Evolutionary conservation across 2,113 vertebrate species (phyloP).

Genomic region (Perca fluviatilis): DNA sequence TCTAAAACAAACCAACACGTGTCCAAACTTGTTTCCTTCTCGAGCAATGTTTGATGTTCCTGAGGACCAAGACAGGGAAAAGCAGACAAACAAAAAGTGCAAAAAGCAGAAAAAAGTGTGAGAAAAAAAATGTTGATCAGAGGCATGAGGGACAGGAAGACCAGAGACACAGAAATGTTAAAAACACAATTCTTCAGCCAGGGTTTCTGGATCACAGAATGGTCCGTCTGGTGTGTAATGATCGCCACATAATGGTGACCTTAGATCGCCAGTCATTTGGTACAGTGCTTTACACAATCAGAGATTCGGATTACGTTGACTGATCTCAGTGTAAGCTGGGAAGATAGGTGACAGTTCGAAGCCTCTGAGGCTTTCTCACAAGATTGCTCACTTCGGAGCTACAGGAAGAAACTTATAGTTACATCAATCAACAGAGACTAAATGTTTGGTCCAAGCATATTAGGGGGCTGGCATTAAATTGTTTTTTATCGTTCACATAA

Average conservation of each 20-base stretch:
- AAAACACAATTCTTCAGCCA: not conserved
- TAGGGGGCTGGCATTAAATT: not conserved
- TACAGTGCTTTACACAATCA: not conserved
- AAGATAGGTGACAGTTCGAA: not conserved
- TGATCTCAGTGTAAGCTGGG: not conserved
- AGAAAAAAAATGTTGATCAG: constrained; percentile 26
- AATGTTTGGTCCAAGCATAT: not conserved
- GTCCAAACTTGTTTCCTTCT: constrained; percentile 53
- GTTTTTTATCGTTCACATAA: not conserved
- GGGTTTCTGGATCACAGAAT: not conserved
- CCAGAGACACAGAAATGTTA: constrained; percentile 3
- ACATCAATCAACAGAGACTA: not conserved
- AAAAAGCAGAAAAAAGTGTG: constrained; percentile 50
- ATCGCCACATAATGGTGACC: not conserved
- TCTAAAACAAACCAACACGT: constrained; percentile 7
- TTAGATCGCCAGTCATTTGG: not conserved
- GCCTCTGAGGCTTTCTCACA: constrained; percentile 3
- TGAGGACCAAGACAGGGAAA: constrained; percentile 66
- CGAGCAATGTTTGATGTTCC: constrained; percentile 68
- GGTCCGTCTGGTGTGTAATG: not conserved
- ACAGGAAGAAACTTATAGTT: not conserved
- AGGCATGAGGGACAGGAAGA: constrained; percentile 34
- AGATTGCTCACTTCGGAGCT: not conserved
- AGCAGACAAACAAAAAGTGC: constrained; percentile 54
- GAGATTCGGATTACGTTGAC: not conserved